Percentiles rank a stretch among this genome's conserved stretches.
phyloP scores from a whole-genome alignment of 2,888 invertebrate species.

The Trichogramma evanescens region DNA sequence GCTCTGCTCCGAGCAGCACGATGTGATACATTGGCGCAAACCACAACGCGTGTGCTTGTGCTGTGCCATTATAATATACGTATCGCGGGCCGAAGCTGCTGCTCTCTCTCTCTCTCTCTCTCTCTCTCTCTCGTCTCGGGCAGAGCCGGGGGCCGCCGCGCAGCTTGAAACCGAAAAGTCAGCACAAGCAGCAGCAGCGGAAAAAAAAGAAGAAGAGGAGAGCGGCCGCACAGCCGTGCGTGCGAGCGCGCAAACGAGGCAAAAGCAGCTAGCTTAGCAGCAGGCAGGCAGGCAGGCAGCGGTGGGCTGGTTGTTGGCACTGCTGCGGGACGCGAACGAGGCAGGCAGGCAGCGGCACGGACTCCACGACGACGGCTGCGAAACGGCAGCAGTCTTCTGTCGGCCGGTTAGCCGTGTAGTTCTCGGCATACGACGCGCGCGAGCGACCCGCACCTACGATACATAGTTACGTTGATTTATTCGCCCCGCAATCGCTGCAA shows the following conservation, averaged over 20 bases:
- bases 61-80: no score
- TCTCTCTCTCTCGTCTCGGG: background rate
- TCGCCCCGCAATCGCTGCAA: no score
- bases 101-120: slow-evolving; percentile 1
- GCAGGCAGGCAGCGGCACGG: slow-evolving; percentile 18
- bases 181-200: slow-evolving; percentile 11
- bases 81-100: background rate
- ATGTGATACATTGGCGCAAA: no score
- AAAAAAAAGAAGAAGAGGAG: no score
- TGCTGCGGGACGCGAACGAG: slow-evolving; percentile 26
- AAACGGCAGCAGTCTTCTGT: slow-evolving; percentile 17
- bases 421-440: no score
- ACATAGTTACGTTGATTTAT: no score
- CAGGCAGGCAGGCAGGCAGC: background rate
- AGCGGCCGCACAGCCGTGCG: slow-evolving; percentile 1
- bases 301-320: background rate
- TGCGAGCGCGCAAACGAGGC: slow-evolving; percentile 8
- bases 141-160: slow-evolving; percentile 27
- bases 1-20: no score
- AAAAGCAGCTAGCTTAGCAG: slow-evolving; percentile 9
- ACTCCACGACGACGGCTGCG: slow-evolving; percentile 22
- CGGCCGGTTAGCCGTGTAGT: slow-evolving; percentile 12
- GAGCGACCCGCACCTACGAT: no score
- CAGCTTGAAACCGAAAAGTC: slow-evolving; percentile 12
- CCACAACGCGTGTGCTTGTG: no score